Conservation (phyloP, 2,113 vertebrate species). For the Oncorhynchus kisutch region DNA sequence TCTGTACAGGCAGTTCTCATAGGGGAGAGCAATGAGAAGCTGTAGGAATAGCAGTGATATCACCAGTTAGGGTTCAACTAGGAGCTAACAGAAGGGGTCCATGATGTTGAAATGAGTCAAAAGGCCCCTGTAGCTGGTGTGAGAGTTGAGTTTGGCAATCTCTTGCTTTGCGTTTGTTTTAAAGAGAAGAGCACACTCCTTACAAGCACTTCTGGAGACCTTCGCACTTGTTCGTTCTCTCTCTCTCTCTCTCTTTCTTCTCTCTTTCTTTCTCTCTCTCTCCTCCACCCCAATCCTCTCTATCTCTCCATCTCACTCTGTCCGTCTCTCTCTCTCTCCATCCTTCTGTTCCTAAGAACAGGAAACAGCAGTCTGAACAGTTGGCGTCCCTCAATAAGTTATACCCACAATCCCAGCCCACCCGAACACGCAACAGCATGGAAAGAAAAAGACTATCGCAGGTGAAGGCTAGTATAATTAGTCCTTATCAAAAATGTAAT, state of each 20-base stretch:
- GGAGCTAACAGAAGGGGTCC: conserved; percentile 19
- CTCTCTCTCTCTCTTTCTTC: conserved; percentile 27
- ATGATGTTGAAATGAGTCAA: conserved; percentile 30
- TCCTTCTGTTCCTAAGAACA: conserved; percentile 35
- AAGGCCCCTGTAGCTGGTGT: conserved; percentile 20
- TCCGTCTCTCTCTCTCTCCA: conserved; percentile 30
- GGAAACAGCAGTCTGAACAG: conserved; percentile 62
- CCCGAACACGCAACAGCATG: conserved; percentile 63
- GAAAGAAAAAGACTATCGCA: conserved; percentile 54
- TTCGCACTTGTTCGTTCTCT: conserved; percentile 31
- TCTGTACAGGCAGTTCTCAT: not conserved
- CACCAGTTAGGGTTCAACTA: conserved; percentile 8
- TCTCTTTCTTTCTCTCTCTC: not conserved
- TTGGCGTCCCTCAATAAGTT: conserved; percentile 70
- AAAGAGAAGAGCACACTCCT: not conserved
- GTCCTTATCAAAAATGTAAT: conserved; percentile 81
- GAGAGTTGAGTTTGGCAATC: conserved; percentile 37
- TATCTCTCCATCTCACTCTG: conserved; percentile 16
- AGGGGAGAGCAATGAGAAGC: not conserved
- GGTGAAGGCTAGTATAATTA: conserved; percentile 75
- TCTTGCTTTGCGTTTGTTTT: conserved; percentile 45
- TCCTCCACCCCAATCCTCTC: not conserved
- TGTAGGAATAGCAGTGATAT: not conserved
- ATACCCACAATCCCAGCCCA: conserved; percentile 49
- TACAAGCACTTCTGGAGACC: conserved; percentile 41